These are phyloP conservation scores for Carcinoscorpius rotundicauda DNA, from an alignment of 1,140 invertebrate species.

Conservation along the genomic window DNA sequence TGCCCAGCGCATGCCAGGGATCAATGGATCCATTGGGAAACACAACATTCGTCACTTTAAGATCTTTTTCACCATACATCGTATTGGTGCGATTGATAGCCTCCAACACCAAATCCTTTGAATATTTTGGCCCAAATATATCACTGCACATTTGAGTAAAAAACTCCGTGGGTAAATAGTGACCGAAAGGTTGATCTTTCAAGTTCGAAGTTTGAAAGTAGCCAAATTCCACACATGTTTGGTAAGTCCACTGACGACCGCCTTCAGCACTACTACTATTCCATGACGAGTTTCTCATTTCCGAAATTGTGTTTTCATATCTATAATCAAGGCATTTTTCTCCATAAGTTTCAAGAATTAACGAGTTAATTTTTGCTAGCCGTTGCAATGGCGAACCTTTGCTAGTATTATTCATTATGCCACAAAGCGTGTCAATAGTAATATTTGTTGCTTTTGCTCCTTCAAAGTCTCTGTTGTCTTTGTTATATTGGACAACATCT, in stretches of 20 bases:
- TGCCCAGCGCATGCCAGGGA: conserved; percentile 75
- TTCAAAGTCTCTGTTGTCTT: conserved; percentile 67
- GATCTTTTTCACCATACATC: conserved; percentile 59
- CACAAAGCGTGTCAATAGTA: conserved; percentile 65
- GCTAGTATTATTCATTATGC: conserved; percentile 52
- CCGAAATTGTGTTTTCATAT: conserved; percentile 62
- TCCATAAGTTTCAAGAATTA: conserved; percentile 52
- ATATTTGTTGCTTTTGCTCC: conserved; percentile 48
- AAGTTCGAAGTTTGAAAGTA: conserved; percentile 80
- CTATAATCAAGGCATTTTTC: conserved; percentile 70
- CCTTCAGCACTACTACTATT: conserved; percentile 2
- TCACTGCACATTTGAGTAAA: conserved; percentile 69
- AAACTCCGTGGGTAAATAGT: conserved; percentile 57
- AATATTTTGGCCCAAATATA: conserved; percentile 54
- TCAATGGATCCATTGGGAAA: conserved; percentile 84
- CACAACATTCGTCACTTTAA: conserved; percentile 58
- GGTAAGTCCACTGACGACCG: conserved; percentile 75
- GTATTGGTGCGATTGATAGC: conserved; percentile 57
- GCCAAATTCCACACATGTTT: conserved; percentile 92
- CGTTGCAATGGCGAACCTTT: conserved; percentile 46
- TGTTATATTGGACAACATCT: conserved; percentile 86
- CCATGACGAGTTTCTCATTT: conserved; percentile 58
- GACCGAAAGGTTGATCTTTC: conserved; percentile 56
- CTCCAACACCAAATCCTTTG: conserved; percentile 42
- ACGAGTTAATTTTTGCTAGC: conserved; percentile 55